A percentile compares a stretch with the other conserved stretches of the same genome.
Evolutionary conservation across 1,140 invertebrate genomes (phyloP).

Genomic region (Centruroides vittatus): DNA sequence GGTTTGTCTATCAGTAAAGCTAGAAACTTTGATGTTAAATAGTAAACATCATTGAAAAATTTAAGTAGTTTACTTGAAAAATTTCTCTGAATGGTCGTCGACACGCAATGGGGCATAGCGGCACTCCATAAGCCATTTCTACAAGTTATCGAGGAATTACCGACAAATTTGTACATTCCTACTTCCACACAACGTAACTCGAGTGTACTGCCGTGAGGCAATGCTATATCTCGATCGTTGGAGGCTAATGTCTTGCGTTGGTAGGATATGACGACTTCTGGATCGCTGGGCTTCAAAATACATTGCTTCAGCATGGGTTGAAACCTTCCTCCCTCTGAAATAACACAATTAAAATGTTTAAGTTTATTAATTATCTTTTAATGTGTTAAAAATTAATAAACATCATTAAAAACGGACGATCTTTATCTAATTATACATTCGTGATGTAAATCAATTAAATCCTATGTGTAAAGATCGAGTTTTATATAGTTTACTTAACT

Average conservation of each 20-base stretch:
- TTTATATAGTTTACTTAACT: too few species aligned
- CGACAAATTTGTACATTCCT: slow-evolving; percentile 62
- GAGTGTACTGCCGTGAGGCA: slow-evolving; percentile 13
- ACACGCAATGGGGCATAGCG: slow-evolving; percentile 55
- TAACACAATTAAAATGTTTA: neutral
- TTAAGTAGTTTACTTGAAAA: slow-evolving; percentile 46
- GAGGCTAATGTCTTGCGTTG: slow-evolving; percentile 2
- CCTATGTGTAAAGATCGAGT: too few species aligned
- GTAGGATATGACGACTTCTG: slow-evolving; percentile 13
- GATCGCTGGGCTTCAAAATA: slow-evolving; percentile 29
- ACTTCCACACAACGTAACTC: slow-evolving; percentile 53
- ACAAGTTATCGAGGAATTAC: slow-evolving; percentile 49
- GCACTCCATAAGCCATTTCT: slow-evolving; percentile 61
- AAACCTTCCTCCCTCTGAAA: slow-evolving; percentile 32
- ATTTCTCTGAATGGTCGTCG: slow-evolving; percentile 60
- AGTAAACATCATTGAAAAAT: neutral
- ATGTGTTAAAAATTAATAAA: too few species aligned
- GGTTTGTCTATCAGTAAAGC: too few species aligned
- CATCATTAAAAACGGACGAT: too few species aligned
- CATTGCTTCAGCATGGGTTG: slow-evolving; percentile 44
- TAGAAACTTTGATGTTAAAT: neutral
- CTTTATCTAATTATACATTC: too few species aligned
- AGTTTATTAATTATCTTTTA: neutral
- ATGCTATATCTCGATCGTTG: slow-evolving; percentile 5
- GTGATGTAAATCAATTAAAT: too few species aligned